Evolutionary conservation across 2,797 vertebrate species (phyloP).

Genomic region (Pygocentrus nattereri): DNA sequence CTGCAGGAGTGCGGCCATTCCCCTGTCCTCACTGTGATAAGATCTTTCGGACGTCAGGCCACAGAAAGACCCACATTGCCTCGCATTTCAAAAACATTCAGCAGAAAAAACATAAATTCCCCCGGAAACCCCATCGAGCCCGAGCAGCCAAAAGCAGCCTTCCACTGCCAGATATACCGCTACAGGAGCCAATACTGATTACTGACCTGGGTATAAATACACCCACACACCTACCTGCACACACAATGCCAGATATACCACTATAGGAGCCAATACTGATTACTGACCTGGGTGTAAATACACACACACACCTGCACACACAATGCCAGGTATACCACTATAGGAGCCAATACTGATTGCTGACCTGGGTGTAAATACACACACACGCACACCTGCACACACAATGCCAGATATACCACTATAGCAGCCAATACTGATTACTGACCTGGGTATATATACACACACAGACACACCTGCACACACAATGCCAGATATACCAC

Average conservation of each 20-base stretch:
- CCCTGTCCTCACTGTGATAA: conserved; percentile 98
- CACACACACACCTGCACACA: too few relatives aligned
- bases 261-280: background rate
- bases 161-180: conserved; percentile 90
- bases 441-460: too few relatives aligned
- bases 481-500: conserved; percentile 79
- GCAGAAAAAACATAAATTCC: conserved; percentile 90
- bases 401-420: background rate
- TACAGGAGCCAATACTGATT: conserved; percentile 98
- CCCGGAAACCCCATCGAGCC: conserved; percentile 88
- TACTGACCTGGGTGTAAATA: too few relatives aligned
- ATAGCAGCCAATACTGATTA: background rate
- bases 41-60: conserved; percentile 96
- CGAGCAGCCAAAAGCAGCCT: conserved; percentile 88
- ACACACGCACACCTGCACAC: background rate
- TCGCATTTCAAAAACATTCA: conserved; percentile 96
- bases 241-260: background rate
- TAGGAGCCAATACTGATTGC: conserved; percentile 99
- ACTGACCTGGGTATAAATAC: conserved; percentile 90
- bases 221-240: background rate
- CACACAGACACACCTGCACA: too few relatives aligned
- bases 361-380: conserved; percentile 87
- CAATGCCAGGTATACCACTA: conserved; percentile 82
- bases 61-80: conserved; percentile 95
- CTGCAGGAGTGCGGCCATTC: conserved; percentile 92